Evolutionary conservation across 2,113 vertebrate genomes (phyloP), one percentile per base, ranked within the genome.

Genomic region (Oryzias curvinotus): DNA sequence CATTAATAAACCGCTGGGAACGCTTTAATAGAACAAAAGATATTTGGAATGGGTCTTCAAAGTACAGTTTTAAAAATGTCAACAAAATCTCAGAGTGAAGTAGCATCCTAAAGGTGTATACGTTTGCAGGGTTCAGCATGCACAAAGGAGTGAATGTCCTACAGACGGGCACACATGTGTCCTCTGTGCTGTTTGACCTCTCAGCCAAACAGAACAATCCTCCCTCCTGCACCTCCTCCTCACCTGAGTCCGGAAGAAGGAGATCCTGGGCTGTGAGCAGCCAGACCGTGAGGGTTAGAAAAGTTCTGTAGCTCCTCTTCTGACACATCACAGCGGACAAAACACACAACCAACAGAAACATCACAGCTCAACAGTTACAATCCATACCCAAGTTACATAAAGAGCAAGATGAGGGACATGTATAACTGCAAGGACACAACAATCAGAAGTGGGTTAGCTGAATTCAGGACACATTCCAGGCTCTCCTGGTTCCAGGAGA

Each of bases 251-350:
- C 90, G 73, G 83, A 81, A 62, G 87, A 91, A 57, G 88, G 88
- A 72, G 89, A 89, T 86, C 91, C 92, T 23, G 92, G 92, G 78
- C 92, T 93, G 86, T 92, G 91, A 84, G 90, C 88, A 76, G 91
- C 92, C 87, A 93, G 87, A 75, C 92, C 92, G 28, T 92, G 91
- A 87, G 91, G 91, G 85, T 93, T 93, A 87, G 89, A 92, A 87
- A 92, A 92, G 84, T 92, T 90, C 85, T 90, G 91, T 61, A 91
- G 91, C 79, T 93, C 91, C 86, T 92, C 92, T 81, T 92, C 92
- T 92, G 88, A 84, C 76, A 85, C 74, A 84, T 28, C 65, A 71
- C 73, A 75, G 58, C 67, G 64, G 62, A 85, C 75, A 85, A 74
- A 81, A 86, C 86, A 89, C 69, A 84, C 75, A 84, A 83, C n/a